Conservation (phyloP, 2,797 vertebrate genomes). For the Nannoperca obscura region DNA sequence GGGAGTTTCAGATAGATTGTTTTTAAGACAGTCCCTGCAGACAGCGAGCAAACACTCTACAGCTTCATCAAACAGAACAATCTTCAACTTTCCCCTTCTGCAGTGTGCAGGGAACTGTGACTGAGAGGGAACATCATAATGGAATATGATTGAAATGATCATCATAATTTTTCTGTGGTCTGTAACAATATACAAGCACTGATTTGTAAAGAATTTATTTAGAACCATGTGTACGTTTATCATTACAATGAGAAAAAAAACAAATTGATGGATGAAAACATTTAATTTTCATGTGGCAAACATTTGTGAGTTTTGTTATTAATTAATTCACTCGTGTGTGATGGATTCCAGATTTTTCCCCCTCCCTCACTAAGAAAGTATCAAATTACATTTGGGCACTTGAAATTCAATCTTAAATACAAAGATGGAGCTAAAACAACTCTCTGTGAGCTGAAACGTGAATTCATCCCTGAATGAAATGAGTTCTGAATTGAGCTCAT, state of each 20-base stretch:
- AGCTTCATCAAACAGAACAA: slow-evolving; percentile 90
- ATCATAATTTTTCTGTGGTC: slow-evolving; percentile 83
- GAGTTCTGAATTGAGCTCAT: slow-evolving; percentile 71
- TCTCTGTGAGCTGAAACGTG: slow-evolving; percentile 71
- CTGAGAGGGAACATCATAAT: slow-evolving; percentile 83
- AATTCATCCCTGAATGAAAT: slow-evolving; percentile 76
- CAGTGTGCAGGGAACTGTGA: slow-evolving; percentile 82
- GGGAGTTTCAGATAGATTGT: slow-evolving; percentile 90
- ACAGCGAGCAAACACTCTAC: slow-evolving; percentile 89
- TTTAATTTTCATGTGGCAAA: slow-evolving; percentile 80
- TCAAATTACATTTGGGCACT: slow-evolving; percentile 70
- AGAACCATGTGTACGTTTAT: slow-evolving; percentile 71
- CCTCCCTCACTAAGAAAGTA: slow-evolving; percentile 57
- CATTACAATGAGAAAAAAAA: slow-evolving; percentile 62
- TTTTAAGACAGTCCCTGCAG: slow-evolving; percentile 89
- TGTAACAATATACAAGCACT: slow-evolving; percentile 80
- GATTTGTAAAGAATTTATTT: slow-evolving; percentile 79
- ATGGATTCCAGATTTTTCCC: slow-evolving; percentile 65
- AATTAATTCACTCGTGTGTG: slow-evolving; percentile 78
- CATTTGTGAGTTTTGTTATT: slow-evolving; percentile 79
- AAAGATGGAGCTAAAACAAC: slow-evolving; percentile 67
- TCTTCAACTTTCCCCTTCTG: slow-evolving; percentile 88
- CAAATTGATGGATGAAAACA: slow-evolving; percentile 79
- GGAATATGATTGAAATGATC: slow-evolving; percentile 87
- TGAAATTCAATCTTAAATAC: slow-evolving; percentile 66